A percentile compares a stretch with the other conserved stretches of the same genome.
Evolutionary conservation across 1,140 invertebrate genomes (phyloP).

Genomic region (Drosophila pruinosa): DNA sequence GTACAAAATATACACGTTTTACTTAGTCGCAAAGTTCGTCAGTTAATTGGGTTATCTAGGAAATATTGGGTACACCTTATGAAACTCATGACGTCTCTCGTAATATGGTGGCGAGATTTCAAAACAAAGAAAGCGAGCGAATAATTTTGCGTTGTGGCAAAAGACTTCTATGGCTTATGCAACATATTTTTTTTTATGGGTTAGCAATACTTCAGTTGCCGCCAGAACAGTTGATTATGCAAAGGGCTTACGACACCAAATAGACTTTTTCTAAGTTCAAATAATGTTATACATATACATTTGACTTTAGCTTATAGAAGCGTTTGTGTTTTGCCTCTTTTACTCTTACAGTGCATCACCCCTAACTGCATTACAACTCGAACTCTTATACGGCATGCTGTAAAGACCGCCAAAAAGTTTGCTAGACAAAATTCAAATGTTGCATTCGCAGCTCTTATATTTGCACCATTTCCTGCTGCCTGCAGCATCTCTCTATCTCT

Average conservation of each 20-base stretch:
- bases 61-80: slow-evolving; percentile 4
- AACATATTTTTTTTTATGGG: not conserved
- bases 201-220: not conserved
- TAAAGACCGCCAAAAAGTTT: too few relatives aligned
- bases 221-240: not conserved
- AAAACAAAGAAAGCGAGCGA: not conserved
- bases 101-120: not conserved
- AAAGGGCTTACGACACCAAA: not conserved
- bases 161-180: not conserved
- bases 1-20: not conserved
- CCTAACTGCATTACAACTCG: too few relatives aligned
- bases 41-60: not conserved
- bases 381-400: not conserved
- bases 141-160: not conserved
- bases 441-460: not conserved
- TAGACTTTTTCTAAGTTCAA: too few relatives aligned
- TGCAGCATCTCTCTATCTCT: not conserved
- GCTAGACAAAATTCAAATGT: too few relatives aligned
- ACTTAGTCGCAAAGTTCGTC: not conserved
- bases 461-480: not conserved
- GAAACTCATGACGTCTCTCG: not conserved
- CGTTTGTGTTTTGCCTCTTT: too few relatives aligned
- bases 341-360: too few relatives aligned
- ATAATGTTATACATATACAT: too few relatives aligned
- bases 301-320: too few relatives aligned